These are phyloP conservation scores for Amphilophus citrinellus DNA, from an alignment of 2,113 vertebrate genomes.

Conservation along the genomic window DNA sequence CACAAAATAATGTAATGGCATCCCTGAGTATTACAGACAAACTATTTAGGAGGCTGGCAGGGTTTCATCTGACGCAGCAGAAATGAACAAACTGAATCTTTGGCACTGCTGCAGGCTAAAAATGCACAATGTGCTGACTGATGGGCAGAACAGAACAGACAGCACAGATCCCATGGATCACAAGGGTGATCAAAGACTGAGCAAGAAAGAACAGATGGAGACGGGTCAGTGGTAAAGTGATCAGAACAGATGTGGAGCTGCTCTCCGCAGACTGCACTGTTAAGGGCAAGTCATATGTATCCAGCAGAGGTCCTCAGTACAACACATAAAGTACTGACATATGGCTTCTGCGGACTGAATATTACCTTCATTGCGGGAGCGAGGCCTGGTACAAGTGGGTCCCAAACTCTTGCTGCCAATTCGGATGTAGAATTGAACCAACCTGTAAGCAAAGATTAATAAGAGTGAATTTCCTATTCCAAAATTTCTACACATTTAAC, in stretches of 20 bases:
- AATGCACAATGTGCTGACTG: slow-evolving; percentile 21
- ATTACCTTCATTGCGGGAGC: slow-evolving; percentile 95
- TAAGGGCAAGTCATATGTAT: slow-evolving; percentile 33
- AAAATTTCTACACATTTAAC: background rate
- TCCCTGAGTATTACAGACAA: slow-evolving; percentile 8
- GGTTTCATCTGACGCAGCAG: slow-evolving; percentile 38
- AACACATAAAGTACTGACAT: background rate
- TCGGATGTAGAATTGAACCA: slow-evolving; percentile 96
- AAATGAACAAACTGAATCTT: slow-evolving; percentile 31
- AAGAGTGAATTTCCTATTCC: background rate
- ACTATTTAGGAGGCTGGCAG: background rate
- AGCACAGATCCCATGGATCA: background rate
- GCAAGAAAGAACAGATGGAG: slow-evolving; percentile 8
- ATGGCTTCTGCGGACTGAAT: background rate
- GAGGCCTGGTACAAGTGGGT: slow-evolving; percentile 90
- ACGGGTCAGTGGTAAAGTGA: slow-evolving; percentile 4
- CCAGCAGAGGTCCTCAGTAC: slow-evolving; percentile 42
- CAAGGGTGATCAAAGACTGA: slow-evolving; percentile 28
- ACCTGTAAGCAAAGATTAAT: slow-evolving; percentile 71
- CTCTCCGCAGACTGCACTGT: slow-evolving; percentile 19
- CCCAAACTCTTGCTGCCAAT: slow-evolving; percentile 94
- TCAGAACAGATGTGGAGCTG: background rate
- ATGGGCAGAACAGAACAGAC: slow-evolving; percentile 13
- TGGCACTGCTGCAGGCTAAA: slow-evolving; percentile 31
- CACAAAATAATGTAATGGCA: background rate